Base-by-base conservation (phyloP, 2,888 invertebrate species). In the Orthosia gracilis region DNA sequence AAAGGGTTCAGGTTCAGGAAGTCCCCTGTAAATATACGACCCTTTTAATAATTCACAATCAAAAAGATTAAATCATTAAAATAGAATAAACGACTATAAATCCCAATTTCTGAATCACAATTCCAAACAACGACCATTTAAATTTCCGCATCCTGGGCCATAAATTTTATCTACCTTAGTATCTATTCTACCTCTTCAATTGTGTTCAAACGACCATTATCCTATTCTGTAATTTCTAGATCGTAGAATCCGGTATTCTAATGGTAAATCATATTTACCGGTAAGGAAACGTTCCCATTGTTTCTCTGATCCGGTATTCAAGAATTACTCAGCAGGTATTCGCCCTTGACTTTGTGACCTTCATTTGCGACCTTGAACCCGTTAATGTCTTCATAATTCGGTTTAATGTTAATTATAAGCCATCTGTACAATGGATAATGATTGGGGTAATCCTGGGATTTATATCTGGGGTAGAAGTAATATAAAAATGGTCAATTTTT, bases 241-340 rank as follows among this genome's bases (percentile, higher is more conserved):
- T 67, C 55, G 17, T 21, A 23, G 63, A 49, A 40, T 67, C 71
- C 64, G 63, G 70, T 67, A 63, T 66, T 66, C n/a, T 59, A 65
- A 69, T 57, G 23, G 31, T 75, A 72, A 59, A 75, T 74, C 58
- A 73, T 69, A 77, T 73, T 84, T 77, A 74, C 68, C 63, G 72
- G 62, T 63, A 58, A 54, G 59, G 61, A 49, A 74, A 31, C 26
- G 54, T 73, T 64, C 45, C 45, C 73, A 73, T 78, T 83, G 75
- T 73, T 62, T 75, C 54, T 15, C 15, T 73, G 47, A 68, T 62
- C 50, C 69, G 68, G 63, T 73, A 65, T 75, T 54, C 31, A 61
- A 70, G 61, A 78, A 78, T 69, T 80, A 77, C 59, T 31, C 54
- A 59, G 50, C 40, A 59, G 21, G 31, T 49, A 54, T 67, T 55